Base-by-base conservation (phyloP, 2,113 vertebrate species). In the Atrichornis clamosus region DNA sequence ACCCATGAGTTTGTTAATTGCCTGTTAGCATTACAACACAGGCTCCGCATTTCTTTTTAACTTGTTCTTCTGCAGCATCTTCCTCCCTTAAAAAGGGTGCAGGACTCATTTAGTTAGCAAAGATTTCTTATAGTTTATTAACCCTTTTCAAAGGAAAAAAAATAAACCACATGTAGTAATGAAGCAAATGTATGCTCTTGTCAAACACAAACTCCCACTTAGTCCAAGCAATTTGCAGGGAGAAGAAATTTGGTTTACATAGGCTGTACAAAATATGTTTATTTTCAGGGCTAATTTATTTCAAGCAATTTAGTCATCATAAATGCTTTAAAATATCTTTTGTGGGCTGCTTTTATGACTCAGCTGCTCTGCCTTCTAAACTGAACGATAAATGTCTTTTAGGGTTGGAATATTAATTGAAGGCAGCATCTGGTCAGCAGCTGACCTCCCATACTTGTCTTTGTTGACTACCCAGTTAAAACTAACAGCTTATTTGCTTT, bases 1-100 rank as follows among this genome's bases (percentile, higher is more conserved):
- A 98, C 98, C 98, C 98, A 98, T 98, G 98, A 98, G 98, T 98
- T 98, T 98, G 98, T 98, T 99, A 98, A 98, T 98, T 98, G 98
- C 98, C 98, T 98, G 98, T 98, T 98, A 98, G 98, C 98, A 98
- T 98, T 98, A 98, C 98, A 98, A 97, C 98, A 97, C 97, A 97
- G 98, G 94, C 98, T 97, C 97, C 79, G 89, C 84, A 58, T 97
- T 97, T 97, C 97, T 97, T 98, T 98, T 97, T 97, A 98, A 97
- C 96, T 97, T 97, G 97, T 70, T 98, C 97, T 98, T 97, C 97
- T 90, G 97, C 95, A 97, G 94, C 73, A 41, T 96, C 93, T 89
- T 96, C 97, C 81, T 96, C 82, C 93, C 91, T 94, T 95, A 95
- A 97, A 97, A 98, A 98, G 94, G 81, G 91, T 91, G 73, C 82